phyloP scores from a whole-genome alignment of 2,888 invertebrate species.

The Drosophila neutralis region DNA sequence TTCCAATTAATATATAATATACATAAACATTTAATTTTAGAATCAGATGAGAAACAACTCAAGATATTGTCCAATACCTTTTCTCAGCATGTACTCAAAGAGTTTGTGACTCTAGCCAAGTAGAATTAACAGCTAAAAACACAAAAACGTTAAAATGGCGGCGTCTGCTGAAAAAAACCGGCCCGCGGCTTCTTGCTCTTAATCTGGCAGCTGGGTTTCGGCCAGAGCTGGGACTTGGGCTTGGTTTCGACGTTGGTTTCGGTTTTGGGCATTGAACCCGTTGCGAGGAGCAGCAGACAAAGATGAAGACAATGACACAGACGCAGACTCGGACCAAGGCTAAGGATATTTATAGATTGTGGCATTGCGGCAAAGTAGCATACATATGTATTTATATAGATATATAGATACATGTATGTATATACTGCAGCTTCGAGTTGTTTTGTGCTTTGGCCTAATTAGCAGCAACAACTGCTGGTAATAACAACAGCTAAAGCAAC shows the following conservation, averaged over 20 bases:
- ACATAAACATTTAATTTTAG: background rate
- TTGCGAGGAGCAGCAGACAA: background rate
- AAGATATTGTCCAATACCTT: background rate
- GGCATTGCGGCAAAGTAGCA: background rate
- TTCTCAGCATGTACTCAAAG: background rate
- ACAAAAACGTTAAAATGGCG: constrained; percentile 35
- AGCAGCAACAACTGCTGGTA: constrained; percentile 29
- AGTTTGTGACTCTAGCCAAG: constrained; percentile 23
- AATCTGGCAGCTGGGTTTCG: constrained; percentile 20
- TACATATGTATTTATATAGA: background rate
- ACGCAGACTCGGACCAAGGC: constrained; percentile 38
- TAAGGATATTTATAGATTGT: constrained; percentile 70
- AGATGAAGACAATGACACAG: background rate
- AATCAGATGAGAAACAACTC: background rate
- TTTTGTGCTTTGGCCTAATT: constrained; percentile 69
- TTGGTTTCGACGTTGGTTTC: constrained; percentile 11
- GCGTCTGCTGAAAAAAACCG: constrained; percentile 34
- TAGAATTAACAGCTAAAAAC: constrained; percentile 11
- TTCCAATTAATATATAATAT: background rate
- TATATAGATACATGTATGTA: background rate
- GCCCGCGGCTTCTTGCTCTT: constrained; percentile 30
- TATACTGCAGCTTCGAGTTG: constrained; percentile 19
- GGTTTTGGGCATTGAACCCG: constrained; percentile 58
- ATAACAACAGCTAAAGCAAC: constrained; percentile 6
- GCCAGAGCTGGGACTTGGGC: constrained; percentile 11